Evolutionary conservation across 2,888 invertebrate genomes (phyloP).

Genomic region (Blastobasis lacticolella): DNA sequence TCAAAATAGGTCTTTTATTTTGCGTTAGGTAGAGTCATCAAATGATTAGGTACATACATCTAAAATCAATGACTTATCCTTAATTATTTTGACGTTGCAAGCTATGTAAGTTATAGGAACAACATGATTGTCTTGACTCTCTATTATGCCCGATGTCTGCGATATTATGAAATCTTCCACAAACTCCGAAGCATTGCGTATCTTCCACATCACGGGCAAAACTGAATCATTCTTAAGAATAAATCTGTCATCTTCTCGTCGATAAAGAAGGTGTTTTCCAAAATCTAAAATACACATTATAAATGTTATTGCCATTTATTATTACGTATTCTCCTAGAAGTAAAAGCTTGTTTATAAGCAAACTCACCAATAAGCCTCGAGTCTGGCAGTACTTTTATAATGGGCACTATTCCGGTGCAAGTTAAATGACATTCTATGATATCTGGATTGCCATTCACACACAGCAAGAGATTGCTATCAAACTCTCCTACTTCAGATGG

Average conservation of each 20-base stretch:
- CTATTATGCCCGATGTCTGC: conserved; percentile 51
- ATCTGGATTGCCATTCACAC: conserved; percentile 75
- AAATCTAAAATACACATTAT: conserved; percentile 37
- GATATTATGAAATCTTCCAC: conserved; percentile 62
- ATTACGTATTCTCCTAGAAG: background rate
- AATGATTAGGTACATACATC: conserved; percentile 41
- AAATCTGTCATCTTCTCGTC: conserved; percentile 60
- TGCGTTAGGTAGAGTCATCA: too few relatives aligned
- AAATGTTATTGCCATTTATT: background rate
- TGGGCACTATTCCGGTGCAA: conserved; percentile 67
- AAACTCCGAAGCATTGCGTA: conserved; percentile 52
- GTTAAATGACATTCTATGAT: conserved; percentile 64
- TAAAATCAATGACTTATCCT: conserved; percentile 47
- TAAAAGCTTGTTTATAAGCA: background rate
- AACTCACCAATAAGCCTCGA: conserved; percentile 51
- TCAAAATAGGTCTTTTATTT: too few relatives aligned
- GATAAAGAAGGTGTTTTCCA: conserved; percentile 69
- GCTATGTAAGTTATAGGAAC: conserved; percentile 67
- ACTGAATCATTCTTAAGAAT: conserved; percentile 73
- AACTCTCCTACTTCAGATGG: conserved; percentile 48
- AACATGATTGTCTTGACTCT: conserved; percentile 56
- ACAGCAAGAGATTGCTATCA: conserved; percentile 42
- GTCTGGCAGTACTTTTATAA: conserved; percentile 60
- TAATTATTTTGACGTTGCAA: conserved; percentile 51
- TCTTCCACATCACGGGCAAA: conserved; percentile 71